These are phyloP conservation scores for Holcopasites calliopsidis DNA, from an alignment of 1,140 invertebrate genomes.

Conservation along the genomic window DNA sequence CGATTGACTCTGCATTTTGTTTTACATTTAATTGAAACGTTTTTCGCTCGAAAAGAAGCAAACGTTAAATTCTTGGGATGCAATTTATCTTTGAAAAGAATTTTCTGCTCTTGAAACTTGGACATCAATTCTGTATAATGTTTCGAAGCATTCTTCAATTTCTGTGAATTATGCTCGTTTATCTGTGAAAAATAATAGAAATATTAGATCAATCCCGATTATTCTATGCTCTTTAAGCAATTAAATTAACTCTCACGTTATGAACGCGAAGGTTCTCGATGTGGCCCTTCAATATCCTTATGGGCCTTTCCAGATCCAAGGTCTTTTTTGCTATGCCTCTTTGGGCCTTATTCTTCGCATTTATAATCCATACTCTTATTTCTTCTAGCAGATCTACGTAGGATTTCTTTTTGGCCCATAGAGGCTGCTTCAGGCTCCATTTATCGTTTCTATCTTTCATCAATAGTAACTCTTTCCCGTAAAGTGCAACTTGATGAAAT, in stretches of 20 bases:
- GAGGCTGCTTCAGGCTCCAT: conserved; percentile 51
- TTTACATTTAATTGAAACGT: conserved; percentile 51
- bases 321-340: conserved; percentile 17
- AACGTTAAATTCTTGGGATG: not conserved
- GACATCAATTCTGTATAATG: conserved; percentile 40
- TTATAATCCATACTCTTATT: conserved; percentile 54
- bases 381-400: conserved; percentile 53
- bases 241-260: conserved; percentile 49
- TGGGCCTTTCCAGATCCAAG: conserved; percentile 12
- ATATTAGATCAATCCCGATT: not conserved
- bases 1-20: conserved; percentile 40
- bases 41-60: conserved; percentile 20
- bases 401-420: conserved; percentile 48
- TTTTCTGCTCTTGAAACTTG: not conserved
- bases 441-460: conserved; percentile 1
- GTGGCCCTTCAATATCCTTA: conserved; percentile 44
- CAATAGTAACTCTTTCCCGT: conserved; percentile 22
- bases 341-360: conserved; percentile 23
- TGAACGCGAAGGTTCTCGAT: conserved; percentile 44
- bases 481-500: not conserved
- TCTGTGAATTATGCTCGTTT: conserved; percentile 50
- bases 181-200: conserved; percentile 45
- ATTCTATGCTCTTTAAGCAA: not conserved
- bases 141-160: conserved; percentile 48
- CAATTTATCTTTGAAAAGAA: conserved; percentile 3